Evolutionary conservation across 2,113 vertebrate genomes (phyloP).

Genomic region (Ailuropoda melanoleuca): DNA sequence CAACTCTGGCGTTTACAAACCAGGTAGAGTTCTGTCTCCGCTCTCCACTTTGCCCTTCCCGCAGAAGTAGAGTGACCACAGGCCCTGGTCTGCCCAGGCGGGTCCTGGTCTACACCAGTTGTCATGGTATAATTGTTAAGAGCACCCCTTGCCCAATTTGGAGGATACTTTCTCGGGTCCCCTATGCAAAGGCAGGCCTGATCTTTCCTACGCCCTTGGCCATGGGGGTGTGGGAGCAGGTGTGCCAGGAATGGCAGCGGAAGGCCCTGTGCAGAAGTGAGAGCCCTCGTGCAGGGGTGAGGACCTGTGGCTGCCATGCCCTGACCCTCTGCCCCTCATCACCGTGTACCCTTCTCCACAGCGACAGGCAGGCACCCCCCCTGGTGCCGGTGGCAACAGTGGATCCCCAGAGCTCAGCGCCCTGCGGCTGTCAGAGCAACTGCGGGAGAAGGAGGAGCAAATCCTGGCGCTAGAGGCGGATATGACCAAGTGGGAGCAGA

Average conservation of each 20-base stretch:
- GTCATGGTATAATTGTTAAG: neutral
- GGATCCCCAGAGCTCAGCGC: slow-evolving; percentile 81
- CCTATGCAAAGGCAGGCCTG: neutral
- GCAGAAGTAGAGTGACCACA: neutral
- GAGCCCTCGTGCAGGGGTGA: accelerated
- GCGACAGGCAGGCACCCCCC: slow-evolving; percentile 84
- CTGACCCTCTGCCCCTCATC: neutral
- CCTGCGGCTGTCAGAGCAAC: slow-evolving; percentile 88
- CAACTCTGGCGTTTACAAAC: neutral
- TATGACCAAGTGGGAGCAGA: slow-evolving; percentile 99
- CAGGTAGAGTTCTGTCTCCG: neutral
- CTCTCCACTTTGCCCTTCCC: neutral
- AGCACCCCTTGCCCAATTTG: neutral
- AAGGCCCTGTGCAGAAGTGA: neutral
- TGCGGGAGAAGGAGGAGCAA: slow-evolving; percentile 95
- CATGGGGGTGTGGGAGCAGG: neutral
- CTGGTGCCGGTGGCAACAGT: slow-evolving; percentile 47
- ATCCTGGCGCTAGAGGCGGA: slow-evolving; percentile 96
- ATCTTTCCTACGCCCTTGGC: neutral
- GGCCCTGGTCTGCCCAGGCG: neutral
- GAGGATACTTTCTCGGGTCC: neutral
- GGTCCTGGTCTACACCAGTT: neutral
- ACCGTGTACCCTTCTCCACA: slow-evolving; percentile 63
- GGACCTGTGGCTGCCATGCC: accelerated
- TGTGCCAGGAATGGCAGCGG: neutral